Evolutionary conservation across 2,888 invertebrate genomes (phyloP).

Genomic region (Apomyelois bistriatella): DNA sequence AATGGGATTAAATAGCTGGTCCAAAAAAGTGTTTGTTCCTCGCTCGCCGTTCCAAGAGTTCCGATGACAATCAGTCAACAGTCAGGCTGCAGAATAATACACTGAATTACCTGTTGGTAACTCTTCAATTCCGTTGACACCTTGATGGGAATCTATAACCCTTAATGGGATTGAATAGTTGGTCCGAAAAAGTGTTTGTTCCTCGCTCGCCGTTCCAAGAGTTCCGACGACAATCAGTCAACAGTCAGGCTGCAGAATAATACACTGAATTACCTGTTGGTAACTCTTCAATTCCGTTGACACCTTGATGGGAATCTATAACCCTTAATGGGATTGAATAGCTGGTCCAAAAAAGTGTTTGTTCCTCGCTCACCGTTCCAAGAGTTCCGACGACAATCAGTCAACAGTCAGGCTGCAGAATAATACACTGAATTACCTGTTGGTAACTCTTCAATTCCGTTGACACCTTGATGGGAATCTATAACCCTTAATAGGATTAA

Average conservation of each 20-base stretch:
- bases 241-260: too few relatives aligned
- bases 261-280: too few relatives aligned
- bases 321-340: constrained; percentile 92
- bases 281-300: constrained; percentile 93
- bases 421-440: constrained; percentile 73
- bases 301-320: constrained; percentile 90
- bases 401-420: too few relatives aligned
- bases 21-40: constrained; percentile 90
- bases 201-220: constrained; percentile 76
- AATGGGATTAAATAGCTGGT: constrained; percentile 93
- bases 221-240: too few relatives aligned
- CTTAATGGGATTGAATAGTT: constrained; percentile 92
- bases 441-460: constrained; percentile 95
- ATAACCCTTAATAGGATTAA: constrained; percentile 93
- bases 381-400: too few relatives aligned
- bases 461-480: constrained; percentile 88
- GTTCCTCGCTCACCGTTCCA: constrained; percentile 82
- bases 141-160: constrained; percentile 89
- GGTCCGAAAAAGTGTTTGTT: constrained; percentile 93
- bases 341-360: constrained; percentile 92
- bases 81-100: too few relatives aligned
- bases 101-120: constrained; percentile 98
- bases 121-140: constrained; percentile 92
- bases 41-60: constrained; percentile 76
- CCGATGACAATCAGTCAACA: too few relatives aligned